Evolutionary conservation across 1,140 invertebrate species (phyloP).

Genomic region (Lutraria rhynchaena): DNA sequence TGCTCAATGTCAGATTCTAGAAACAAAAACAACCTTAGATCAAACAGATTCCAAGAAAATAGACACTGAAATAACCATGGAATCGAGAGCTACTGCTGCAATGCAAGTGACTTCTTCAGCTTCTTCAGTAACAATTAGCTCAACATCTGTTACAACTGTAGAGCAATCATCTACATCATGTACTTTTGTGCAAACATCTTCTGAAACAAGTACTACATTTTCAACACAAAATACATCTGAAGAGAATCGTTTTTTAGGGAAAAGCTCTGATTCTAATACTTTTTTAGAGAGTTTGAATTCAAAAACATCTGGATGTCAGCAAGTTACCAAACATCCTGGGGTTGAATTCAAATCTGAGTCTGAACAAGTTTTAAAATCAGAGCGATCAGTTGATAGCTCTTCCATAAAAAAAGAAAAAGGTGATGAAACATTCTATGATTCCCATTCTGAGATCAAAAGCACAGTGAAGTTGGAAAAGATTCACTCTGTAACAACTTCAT

Average conservation of each 20-base stretch:
- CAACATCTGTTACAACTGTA: neutral
- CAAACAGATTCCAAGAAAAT: constrained; percentile 9
- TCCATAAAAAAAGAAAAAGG: constrained; percentile 3
- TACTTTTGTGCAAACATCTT: neutral
- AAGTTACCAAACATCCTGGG: neutral
- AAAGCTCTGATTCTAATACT: constrained; percentile 55
- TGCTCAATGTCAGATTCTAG: neutral
- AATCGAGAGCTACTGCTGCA: too few species aligned
- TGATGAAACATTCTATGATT: constrained; percentile 41
- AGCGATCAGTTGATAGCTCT: constrained; percentile 18
- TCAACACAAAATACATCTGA: constrained; percentile 22
- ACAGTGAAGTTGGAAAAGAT: constrained; percentile 9
- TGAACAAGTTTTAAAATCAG: constrained; percentile 55
- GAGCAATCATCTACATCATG: neutral
- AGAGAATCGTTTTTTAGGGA: constrained; percentile 56
- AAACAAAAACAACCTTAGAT: neutral
- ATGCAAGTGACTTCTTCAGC: too few species aligned
- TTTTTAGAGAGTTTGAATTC: constrained; percentile 50
- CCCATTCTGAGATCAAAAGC: constrained; percentile 15
- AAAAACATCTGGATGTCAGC: neutral
- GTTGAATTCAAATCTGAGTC: constrained; percentile 27
- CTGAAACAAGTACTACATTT: neutral
- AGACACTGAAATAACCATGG: neutral
- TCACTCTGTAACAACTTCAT: constrained; percentile 1
- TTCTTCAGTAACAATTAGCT: neutral